These are phyloP conservation scores for Nestor notabilis DNA, from an alignment of 2,113 vertebrate species.

Conservation along the genomic window DNA sequence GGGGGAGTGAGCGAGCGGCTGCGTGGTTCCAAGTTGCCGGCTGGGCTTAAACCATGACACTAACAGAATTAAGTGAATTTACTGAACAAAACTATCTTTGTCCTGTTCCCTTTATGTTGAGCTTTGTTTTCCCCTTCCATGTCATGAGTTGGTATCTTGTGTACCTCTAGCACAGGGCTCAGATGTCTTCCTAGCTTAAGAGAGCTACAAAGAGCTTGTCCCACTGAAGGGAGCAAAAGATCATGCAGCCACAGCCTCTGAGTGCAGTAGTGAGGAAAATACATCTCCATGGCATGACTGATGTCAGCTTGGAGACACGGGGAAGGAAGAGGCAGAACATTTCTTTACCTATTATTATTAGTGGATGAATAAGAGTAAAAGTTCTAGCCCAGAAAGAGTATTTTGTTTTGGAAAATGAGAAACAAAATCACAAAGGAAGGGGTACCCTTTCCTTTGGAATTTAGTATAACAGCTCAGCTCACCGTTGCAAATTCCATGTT, in stretches of 20 bases:
- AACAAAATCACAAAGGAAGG: not conserved
- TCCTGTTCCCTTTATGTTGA: not conserved
- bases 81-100: not conserved
- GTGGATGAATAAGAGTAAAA: not conserved
- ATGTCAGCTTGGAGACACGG: not conserved
- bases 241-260: not conserved
- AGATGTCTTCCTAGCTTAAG: not conserved
- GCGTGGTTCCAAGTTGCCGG: too few species aligned
- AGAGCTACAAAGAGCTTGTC: not conserved
- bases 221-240: not conserved
- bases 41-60: too few species aligned
- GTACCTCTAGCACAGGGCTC: not conserved
- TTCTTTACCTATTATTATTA: not conserved
- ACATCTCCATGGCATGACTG: not conserved
- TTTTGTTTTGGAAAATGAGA: not conserved
- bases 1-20: too few species aligned
- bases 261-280: not conserved
- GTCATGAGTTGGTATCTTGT: not conserved
- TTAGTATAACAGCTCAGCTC: not conserved
- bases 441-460: not conserved
- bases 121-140: not conserved
- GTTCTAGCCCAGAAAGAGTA: not conserved
- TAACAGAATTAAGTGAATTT: not conserved
- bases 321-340: not conserved
- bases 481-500: not conserved